phyloP scores from a whole-genome alignment of 1,140 invertebrate genomes.

The Aethina tumida region DNA sequence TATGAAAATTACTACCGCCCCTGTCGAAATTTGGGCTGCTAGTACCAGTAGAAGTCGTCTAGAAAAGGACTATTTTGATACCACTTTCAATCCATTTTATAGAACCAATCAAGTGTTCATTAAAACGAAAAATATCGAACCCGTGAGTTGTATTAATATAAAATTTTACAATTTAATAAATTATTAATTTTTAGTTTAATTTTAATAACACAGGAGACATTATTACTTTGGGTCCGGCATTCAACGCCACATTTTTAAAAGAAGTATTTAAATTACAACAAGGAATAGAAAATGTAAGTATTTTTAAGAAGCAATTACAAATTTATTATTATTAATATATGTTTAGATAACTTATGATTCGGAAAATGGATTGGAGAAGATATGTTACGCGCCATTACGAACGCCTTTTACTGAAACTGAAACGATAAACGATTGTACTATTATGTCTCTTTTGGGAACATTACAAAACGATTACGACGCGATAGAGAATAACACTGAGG shows the following conservation, averaged over 20 bases:
- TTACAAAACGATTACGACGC: constrained; percentile 53
- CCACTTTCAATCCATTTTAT: constrained; percentile 83
- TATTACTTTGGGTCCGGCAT: constrained; percentile 55
- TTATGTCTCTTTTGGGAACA: constrained; percentile 73
- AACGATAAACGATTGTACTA: constrained; percentile 55
- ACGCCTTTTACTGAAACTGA: constrained; percentile 49
- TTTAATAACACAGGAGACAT: constrained; percentile 18
- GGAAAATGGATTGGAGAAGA: constrained; percentile 49
- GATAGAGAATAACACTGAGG: constrained; percentile 37
- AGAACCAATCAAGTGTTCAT: constrained; percentile 81
- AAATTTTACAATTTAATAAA: too few relatives aligned
- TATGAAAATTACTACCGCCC: constrained; percentile 68
- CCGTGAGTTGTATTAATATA: constrained; percentile 32
- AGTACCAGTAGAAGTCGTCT: constrained; percentile 60
- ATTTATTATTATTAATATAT: too few relatives aligned
- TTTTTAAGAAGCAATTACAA: too few relatives aligned
- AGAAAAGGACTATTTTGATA: constrained; percentile 79
- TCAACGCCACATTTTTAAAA: constrained; percentile 56
- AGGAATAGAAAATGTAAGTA: constrained; percentile 39
- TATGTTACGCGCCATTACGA: constrained; percentile 75
- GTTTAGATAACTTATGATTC: too few relatives aligned
- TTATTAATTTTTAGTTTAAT: constrained; percentile 20
- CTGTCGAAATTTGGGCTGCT: constrained; percentile 83
- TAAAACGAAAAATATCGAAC: constrained; percentile 36
- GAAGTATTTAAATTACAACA: constrained; percentile 55